phyloP scores from a whole-genome alignment of 1,140 invertebrate species.

The Lucilia sericata region DNA sequence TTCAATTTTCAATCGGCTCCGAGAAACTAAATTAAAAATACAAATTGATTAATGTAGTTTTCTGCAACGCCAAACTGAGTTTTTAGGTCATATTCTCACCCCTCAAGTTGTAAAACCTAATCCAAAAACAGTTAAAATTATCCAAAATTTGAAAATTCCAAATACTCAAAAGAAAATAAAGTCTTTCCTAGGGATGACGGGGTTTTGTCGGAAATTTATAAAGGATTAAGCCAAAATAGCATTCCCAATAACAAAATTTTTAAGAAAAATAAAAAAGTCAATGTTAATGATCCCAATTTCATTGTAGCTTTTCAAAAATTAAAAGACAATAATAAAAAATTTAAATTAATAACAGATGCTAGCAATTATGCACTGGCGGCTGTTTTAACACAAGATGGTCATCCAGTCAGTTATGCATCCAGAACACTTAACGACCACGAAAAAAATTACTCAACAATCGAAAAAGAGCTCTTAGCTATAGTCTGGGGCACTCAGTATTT shows the following conservation, averaged over 20 bases:
- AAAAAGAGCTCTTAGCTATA: too few species aligned
- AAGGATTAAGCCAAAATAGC: not conserved
- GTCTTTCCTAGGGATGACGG: slow-evolving; percentile 6
- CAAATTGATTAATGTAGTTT: too few species aligned
- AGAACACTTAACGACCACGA: slow-evolving; percentile 61
- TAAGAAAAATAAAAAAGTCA: not conserved
- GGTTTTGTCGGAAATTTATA: slow-evolving; percentile 30
- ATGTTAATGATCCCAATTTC: slow-evolving; percentile 32
- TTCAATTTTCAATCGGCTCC: too few species aligned
- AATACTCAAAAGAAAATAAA: too few species aligned
- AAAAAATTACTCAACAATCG: slow-evolving; percentile 64
- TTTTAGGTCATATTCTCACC: too few species aligned
- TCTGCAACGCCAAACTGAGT: too few species aligned
- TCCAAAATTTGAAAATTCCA: too few species aligned
- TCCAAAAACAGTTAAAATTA: too few species aligned
- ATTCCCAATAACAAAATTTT: too few species aligned
- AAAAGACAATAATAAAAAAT: slow-evolving; percentile 40
- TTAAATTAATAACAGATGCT: slow-evolving; percentile 27
- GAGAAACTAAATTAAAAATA: too few species aligned
- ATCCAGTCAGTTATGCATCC: slow-evolving; percentile 65
- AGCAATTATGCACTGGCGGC: slow-evolving; percentile 47
- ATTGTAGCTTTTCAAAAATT: slow-evolving; percentile 48
- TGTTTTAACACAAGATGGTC: slow-evolving; percentile 50
- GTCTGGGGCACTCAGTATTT: too few species aligned
- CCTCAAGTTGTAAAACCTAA: too few species aligned